Conservation (phyloP, 2,888 invertebrate genomes). For the Operophtera brumata region DNA sequence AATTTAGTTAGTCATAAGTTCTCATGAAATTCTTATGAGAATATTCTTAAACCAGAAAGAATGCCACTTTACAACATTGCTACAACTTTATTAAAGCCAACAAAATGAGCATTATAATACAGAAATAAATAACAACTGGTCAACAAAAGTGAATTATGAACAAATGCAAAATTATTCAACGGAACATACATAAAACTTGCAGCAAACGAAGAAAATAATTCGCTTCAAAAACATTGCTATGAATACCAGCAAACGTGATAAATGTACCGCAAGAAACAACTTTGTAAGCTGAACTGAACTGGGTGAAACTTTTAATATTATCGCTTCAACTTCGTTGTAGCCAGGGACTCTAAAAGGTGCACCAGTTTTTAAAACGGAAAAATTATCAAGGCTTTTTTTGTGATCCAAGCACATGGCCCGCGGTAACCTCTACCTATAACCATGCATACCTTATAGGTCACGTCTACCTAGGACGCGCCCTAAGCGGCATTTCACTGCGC, state of each 20-base stretch:
- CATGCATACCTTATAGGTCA: too few species aligned
- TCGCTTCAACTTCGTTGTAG: constrained; percentile 43
- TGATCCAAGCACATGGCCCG: too few species aligned
- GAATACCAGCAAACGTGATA: constrained; percentile 69
- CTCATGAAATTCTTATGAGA: too few species aligned
- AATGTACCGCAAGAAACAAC: constrained; percentile 59
- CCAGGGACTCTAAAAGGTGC: too few species aligned
- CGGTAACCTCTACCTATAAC: too few species aligned
- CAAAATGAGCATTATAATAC: constrained; percentile 7
- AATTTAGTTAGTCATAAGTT: too few species aligned
- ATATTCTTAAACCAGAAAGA: too few species aligned
- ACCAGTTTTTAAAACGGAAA: too few species aligned
- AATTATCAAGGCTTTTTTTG: too few species aligned
- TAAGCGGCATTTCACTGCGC: too few species aligned
- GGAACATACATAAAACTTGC: constrained; percentile 47
- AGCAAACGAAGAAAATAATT: constrained; percentile 61
- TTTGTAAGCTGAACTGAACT: constrained; percentile 54
- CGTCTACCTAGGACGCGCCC: too few species aligned
- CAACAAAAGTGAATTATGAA: constrained; percentile 38
- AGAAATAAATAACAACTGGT: constrained; percentile 21
- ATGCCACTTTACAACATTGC: constrained; percentile 1
- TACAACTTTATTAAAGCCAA: background rate
- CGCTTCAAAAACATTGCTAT: constrained; percentile 67
- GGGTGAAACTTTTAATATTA: constrained; percentile 30
- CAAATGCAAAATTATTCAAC: constrained; percentile 47